These are phyloP conservation scores for Drosophila novamexicana DNA, from an alignment of 1,140 invertebrate genomes.

Conservation along the genomic window DNA sequence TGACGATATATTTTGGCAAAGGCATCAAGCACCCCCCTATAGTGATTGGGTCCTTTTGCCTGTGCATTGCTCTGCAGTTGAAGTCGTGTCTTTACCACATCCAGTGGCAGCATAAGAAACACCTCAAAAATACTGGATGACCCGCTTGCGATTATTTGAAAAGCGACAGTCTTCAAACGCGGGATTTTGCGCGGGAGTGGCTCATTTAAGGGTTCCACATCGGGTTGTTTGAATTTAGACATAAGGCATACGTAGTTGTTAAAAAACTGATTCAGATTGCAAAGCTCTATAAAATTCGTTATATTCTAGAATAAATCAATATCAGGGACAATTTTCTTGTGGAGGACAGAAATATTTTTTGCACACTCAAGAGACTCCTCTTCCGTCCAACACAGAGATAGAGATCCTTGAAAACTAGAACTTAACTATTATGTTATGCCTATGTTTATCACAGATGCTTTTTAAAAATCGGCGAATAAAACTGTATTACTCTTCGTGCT, in stretches of 20 bases:
- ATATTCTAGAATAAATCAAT: too few species aligned
- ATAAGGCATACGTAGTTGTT: not conserved
- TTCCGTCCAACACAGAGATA: too few species aligned
- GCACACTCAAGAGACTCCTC: too few species aligned
- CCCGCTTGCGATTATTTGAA: not conserved
- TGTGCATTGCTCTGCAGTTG: slow-evolving; percentile 32
- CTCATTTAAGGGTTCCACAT: not conserved
- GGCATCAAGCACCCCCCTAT: slow-evolving; percentile 92
- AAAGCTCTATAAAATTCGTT: too few species aligned
- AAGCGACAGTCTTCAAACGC: not conserved
- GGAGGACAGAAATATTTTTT: too few species aligned
- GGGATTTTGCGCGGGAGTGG: not conserved
- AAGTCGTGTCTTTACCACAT: slow-evolving; percentile 54
- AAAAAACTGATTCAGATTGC: not conserved
- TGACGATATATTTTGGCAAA: slow-evolving; percentile 93
- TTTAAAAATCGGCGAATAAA: too few species aligned
- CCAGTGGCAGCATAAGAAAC: slow-evolving; percentile 28
- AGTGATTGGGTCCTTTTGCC: slow-evolving; percentile 76
- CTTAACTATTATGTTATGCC: too few species aligned
- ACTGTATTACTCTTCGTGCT: too few species aligned
- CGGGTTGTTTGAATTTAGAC: not conserved
- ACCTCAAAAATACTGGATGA: slow-evolving; percentile 18
- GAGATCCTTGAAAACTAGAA: too few species aligned
- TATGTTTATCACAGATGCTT: too few species aligned
- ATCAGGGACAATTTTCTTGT: too few species aligned